Evolutionary conservation across 1,140 invertebrate genomes (phyloP), one percentile per base, ranked within the genome.

Genomic region (Drosophila sp.): DNA sequence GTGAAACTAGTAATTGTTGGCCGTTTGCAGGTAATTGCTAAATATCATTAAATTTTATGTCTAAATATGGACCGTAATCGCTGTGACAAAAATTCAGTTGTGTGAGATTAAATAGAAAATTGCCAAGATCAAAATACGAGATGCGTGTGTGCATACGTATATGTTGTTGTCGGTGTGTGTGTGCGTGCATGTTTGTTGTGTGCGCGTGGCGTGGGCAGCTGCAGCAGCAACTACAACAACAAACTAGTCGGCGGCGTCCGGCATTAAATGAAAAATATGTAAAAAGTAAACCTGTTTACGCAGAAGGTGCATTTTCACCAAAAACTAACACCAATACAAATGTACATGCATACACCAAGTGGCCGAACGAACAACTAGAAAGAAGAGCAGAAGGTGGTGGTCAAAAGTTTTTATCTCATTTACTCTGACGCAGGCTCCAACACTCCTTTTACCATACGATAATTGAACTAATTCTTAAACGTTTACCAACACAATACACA

Each of bases 381-480:
- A 62, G 43, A 32, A 48, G 57, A 57, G 56, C 43, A 67, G 66
- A 27, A 59, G 72, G 67, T 76, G 66, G 34, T 65, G 72, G 67
- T 76, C 67, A 72, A 56, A 54, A 53, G n/a, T 40, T 7, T 6
- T 25, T 27, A 18, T 16, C 69, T 41, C 50, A 38, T 18, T 50
- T 32, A n/a, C 59, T 7, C 50, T 38, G 9, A 8, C 14, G 13
- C 61, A 29, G 58, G 29, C 32, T 40, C 58, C 51, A 34, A 29
- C 32, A 51, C 57, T 69, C 59, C 59, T 63, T 48, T 40, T 11
- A n/a, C 29, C 48, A 36, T 57, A 46, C 46, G 50, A 46, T 59
- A 76, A 76, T 76, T 76, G 67, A 59, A 59, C 67, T 76, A 65
- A 72, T 64, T 76, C 72, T 64, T 56, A 72, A 72, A 76, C 72